These are phyloP conservation scores for Poeciliopsis presidionis DNA, from an alignment of 2,797 vertebrate genomes.

Conservation along the genomic window DNA sequence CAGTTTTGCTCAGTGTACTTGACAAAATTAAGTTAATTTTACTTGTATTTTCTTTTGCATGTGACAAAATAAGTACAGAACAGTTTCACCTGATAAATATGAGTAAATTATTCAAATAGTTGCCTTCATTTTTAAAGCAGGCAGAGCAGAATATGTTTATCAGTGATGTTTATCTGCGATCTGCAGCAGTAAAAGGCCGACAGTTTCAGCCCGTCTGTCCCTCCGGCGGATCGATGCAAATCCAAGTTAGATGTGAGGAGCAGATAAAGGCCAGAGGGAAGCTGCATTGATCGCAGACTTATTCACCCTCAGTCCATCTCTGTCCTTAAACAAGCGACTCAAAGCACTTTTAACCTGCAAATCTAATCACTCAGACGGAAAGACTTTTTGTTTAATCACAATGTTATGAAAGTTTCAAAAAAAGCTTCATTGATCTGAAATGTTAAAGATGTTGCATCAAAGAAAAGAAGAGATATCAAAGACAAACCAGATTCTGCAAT, in stretches of 20 bases:
- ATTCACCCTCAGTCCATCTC: slow-evolving; percentile 36
- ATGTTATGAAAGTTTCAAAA: not conserved
- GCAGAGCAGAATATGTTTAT: too few species aligned
- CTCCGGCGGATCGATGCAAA: slow-evolving; percentile 59
- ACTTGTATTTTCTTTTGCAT: too few species aligned
- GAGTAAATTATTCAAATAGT: too few species aligned
- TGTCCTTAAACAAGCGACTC: slow-evolving; percentile 43
- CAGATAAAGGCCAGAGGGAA: slow-evolving; percentile 45
- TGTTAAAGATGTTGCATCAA: too few species aligned
- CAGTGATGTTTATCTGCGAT: too few species aligned
- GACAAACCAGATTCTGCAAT: not conserved
- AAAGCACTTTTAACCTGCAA: slow-evolving; percentile 38
- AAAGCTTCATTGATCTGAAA: not conserved
- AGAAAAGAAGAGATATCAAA: not conserved
- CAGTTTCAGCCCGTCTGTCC: slow-evolving; percentile 41
- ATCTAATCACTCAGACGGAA: not conserved
- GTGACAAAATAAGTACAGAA: too few species aligned
- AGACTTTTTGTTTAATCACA: not conserved
- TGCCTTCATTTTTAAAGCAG: too few species aligned
- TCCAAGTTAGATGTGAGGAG: slow-evolving; percentile 54
- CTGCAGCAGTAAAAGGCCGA: slow-evolving; percentile 19
- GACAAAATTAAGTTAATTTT: too few species aligned
- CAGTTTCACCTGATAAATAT: too few species aligned
- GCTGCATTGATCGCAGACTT: slow-evolving; percentile 58
- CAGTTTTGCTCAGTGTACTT: too few species aligned